Conservation (phyloP, 2,797 vertebrate species). For the Ctenopoma kingsleyae region DNA sequence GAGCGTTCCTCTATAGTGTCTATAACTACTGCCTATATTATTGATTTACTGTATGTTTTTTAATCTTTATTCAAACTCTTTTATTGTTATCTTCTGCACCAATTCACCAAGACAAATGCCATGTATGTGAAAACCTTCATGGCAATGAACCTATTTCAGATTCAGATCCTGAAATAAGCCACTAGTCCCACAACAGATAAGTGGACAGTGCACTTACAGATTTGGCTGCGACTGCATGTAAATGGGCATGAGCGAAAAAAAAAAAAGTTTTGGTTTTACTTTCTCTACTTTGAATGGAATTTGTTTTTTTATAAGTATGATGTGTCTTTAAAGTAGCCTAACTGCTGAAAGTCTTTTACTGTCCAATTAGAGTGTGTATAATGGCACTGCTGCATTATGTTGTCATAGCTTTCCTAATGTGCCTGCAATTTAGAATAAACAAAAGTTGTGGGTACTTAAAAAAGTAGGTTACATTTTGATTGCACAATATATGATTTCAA, state of each 20-base stretch:
- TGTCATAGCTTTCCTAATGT: conserved; percentile 54
- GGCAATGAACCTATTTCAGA: too few relatives aligned
- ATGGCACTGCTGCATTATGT: conserved; percentile 48
- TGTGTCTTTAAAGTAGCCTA: conserved; percentile 35
- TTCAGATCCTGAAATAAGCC: not conserved
- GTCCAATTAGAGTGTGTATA: conserved; percentile 63
- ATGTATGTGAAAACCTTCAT: too few relatives aligned
- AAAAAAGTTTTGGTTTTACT: conserved; percentile 15
- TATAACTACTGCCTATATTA: too few relatives aligned
- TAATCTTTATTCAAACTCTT: too few relatives aligned
- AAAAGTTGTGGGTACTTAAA: conserved; percentile 49
- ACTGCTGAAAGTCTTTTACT: conserved; percentile 38
- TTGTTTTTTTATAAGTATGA: conserved; percentile 34
- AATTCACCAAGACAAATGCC: too few relatives aligned
- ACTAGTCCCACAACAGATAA: conserved; percentile 7
- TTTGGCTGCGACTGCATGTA: conserved; percentile 1
- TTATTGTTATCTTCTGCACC: too few relatives aligned
- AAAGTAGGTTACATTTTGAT: conserved; percentile 61
- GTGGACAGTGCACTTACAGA: conserved; percentile 4
- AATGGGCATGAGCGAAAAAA: not conserved
- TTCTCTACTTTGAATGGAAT: conserved; percentile 14
- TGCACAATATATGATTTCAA: conserved; percentile 46
- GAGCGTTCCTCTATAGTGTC: too few relatives aligned
- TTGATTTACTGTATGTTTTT: too few relatives aligned
- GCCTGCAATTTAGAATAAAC: conserved; percentile 54